Conservation (phyloP, 2,113 vertebrate species). For the Misgurnus mizolepis region DNA sequence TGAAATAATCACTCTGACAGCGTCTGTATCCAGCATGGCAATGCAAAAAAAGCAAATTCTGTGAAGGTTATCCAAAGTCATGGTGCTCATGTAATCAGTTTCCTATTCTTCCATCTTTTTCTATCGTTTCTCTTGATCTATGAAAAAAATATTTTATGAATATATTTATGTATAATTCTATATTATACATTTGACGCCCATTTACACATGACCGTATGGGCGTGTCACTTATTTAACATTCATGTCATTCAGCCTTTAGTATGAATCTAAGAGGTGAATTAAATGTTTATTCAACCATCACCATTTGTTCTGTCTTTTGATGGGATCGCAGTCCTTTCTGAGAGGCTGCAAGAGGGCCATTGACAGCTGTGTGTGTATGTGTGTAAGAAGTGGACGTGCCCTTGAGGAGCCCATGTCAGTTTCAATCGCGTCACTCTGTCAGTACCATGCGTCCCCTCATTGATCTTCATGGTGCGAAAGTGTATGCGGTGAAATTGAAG, state of each 20-base stretch:
- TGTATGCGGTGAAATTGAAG: background rate
- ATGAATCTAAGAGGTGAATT: background rate
- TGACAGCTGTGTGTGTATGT: conserved; percentile 23
- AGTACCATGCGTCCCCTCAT: conserved; percentile 11
- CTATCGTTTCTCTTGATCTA: background rate
- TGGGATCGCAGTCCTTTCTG: background rate
- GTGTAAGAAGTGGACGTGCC: conserved; percentile 15
- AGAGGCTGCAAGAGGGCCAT: conserved; percentile 13
- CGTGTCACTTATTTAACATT: too few species aligned
- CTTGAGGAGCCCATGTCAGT: conserved; percentile 41
- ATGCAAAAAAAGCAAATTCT: conserved; percentile 60
- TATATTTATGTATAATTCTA: too few species aligned
- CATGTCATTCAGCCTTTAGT: too few species aligned
- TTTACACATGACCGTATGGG: background rate
- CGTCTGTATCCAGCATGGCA: conserved; percentile 49
- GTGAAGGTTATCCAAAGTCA: conserved; percentile 58
- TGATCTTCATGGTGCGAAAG: conserved; percentile 35
- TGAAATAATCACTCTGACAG: conserved; percentile 66
- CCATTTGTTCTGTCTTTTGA: background rate
- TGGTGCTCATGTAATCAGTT: background rate
- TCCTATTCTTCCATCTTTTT: background rate
- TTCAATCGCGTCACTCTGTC: conserved; percentile 41
- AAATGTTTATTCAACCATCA: background rate
- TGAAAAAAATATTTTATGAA: too few species aligned
- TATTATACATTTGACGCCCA: background rate